Evolutionary conservation across 2,888 invertebrate species (phyloP), one percentile per base, ranked within the genome.

Genomic region (Campopleginae sp.): DNA sequence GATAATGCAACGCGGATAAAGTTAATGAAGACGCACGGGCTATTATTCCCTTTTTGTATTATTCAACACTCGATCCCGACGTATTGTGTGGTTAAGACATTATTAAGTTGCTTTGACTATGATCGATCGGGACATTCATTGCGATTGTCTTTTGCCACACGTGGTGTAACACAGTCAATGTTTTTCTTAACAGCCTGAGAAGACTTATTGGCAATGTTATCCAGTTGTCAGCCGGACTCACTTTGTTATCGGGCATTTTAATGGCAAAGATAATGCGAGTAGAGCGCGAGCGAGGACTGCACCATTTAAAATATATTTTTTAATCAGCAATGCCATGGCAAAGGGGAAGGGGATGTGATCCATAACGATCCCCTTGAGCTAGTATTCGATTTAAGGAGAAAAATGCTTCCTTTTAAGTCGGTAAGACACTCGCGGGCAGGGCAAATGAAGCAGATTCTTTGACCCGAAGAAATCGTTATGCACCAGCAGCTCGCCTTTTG

Each of bases 51-150:
- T 27, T 46, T 68, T 74, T 61, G 38, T 77, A 51, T 86, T 85
- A 85, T 80, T 82, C 58, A 74, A 54, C 75, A 38, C 80, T 72
- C 14, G 23, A 31, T 27, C 58, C 58, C 42, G 78, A 31, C 54
- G 48, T 74, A 79, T 74, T 54, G 46, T 46, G n/a, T 38, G 66
- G 68, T 65, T 38, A 54, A 78, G 63, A 75, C 71, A 63, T 65
- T 38, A 58, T 42, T 33, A 58, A 46, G 75, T 38, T 48, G 72
- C 42, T 66, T 72, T 58, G 77, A 84, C 77, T 77, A 46, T 85
- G 84, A 85, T 70, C 68, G 81, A 85, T 81, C 27, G 58, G 19
- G 48, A 7, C 51, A 74, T 68, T 78, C 51, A 81, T 33, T 17
- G n/a, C 4, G 8, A 78, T 78, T 61, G 68, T 61, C 70, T 70